A percentile compares a stretch with the other conserved stretches of the same genome.
Evolutionary conservation across 1,140 invertebrate species (phyloP).

Genomic region (Trinorchestia longiramus): DNA sequence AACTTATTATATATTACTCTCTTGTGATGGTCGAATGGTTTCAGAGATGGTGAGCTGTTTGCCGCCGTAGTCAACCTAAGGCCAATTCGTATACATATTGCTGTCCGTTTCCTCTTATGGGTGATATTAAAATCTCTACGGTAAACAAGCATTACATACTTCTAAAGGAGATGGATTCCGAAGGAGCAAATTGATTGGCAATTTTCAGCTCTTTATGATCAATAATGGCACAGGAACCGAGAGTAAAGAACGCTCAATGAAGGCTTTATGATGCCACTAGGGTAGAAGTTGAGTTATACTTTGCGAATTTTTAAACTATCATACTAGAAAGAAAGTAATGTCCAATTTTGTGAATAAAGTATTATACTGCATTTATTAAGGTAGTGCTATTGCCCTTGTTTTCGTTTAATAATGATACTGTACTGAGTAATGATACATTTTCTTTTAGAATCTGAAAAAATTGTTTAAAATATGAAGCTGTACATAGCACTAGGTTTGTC

Average conservation of each 20-base stretch:
- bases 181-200: not conserved
- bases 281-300: not conserved
- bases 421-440: not conserved
- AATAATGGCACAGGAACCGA: constrained; percentile 14
- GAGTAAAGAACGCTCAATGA: not conserved
- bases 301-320: not conserved
- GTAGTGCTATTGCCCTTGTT: not conserved
- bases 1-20: constrained; percentile 19
- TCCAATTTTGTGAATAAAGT: not conserved
- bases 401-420: not conserved
- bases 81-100: constrained; percentile 7
- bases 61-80: constrained; percentile 10
- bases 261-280: not conserved
- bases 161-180: not conserved
- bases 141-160: not conserved
- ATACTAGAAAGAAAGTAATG: not conserved
- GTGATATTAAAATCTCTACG: constrained; percentile 27
- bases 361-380: not conserved
- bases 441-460: not conserved
- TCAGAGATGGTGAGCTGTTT: constrained; percentile 1
- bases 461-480: not conserved
- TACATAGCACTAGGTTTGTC: not conserved
- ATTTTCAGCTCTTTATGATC: not conserved
- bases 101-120: not conserved
- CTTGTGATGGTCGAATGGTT: not conserved